Percentiles rank a stretch among this genome's conserved stretches.
These are phyloP conservation scores for Ranitomeya variabilis DNA, from an alignment of 2,113 vertebrate species.

Conservation along the genomic window DNA sequence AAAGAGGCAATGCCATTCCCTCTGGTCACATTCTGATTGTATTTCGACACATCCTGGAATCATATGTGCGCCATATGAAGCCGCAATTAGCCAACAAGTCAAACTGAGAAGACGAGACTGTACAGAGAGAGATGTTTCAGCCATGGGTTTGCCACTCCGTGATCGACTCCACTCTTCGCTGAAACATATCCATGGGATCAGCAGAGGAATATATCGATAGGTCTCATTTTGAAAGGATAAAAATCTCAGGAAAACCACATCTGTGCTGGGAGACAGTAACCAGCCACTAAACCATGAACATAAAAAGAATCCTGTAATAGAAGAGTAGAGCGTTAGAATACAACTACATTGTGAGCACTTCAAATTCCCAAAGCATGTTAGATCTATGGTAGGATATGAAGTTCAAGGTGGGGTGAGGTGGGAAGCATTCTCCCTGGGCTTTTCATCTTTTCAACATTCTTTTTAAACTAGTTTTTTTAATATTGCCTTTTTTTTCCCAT, in stretches of 20 bases:
- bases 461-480: too few species aligned
- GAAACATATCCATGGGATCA: slow-evolving; percentile 68
- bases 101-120: slow-evolving; percentile 70
- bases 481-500: too few species aligned
- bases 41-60: slow-evolving; percentile 59
- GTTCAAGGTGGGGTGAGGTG: neutral
- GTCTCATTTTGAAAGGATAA: slow-evolving; percentile 73
- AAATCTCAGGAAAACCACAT: slow-evolving; percentile 71
- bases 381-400: neutral
- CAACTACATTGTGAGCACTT: neutral
- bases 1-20: slow-evolving; percentile 23
- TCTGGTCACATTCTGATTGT: neutral
- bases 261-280: slow-evolving; percentile 45
- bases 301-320: slow-evolving; percentile 68
- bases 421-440: too few species aligned
- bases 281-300: slow-evolving; percentile 65
- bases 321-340: neutral
- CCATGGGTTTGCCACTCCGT: neutral
- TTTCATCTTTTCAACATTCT: too few species aligned
- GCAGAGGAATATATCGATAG: slow-evolving; percentile 66
- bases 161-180: slow-evolving; percentile 62
- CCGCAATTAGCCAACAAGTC: slow-evolving; percentile 70
- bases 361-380: neutral
- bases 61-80: slow-evolving; percentile 59
- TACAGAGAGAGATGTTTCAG: neutral